phyloP scores from a whole-genome alignment of 2,113 vertebrate genomes.

The Heterocephalus glaber region DNA sequence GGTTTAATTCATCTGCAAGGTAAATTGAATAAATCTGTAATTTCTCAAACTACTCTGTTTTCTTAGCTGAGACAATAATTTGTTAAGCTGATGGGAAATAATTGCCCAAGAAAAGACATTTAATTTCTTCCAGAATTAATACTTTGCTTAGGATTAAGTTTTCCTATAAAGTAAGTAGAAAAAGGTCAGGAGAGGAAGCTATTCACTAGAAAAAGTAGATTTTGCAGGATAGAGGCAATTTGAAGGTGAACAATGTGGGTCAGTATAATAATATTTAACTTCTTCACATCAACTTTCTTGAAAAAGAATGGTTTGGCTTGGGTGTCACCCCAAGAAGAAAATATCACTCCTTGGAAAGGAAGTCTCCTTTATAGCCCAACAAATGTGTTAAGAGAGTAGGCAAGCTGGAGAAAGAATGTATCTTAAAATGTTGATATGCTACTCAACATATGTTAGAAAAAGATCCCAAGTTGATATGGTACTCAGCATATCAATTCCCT shows the following conservation, averaged over 20 bases:
- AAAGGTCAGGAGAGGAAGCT: neutral
- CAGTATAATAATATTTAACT: neutral
- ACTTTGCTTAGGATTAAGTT: slow-evolving; percentile 19
- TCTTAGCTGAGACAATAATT: slow-evolving; percentile 53
- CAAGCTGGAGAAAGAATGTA: neutral
- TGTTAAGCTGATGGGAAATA: slow-evolving; percentile 62
- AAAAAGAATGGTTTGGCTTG: neutral
- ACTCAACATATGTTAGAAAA: neutral
- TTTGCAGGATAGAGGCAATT: neutral
- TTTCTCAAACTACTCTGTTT: slow-evolving; percentile 53
- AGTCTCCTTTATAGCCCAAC: neutral
- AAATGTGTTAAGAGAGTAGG: neutral
- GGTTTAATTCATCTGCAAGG: neutral
- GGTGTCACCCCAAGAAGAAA: neutral
- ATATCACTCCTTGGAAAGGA: neutral
- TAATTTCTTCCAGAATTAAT: slow-evolving; percentile 56
- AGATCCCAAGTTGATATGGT: neutral
- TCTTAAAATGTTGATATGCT: neutral
- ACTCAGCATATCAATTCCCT: neutral
- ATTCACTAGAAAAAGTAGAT: neutral
- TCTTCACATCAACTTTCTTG: neutral
- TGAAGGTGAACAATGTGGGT: neutral
- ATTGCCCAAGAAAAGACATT: slow-evolving; percentile 45
- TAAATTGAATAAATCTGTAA: slow-evolving; percentile 50
- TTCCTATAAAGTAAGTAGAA: neutral